Evolutionary conservation across 2,113 vertebrate species (phyloP).

Genomic region (Struthio camelus): DNA sequence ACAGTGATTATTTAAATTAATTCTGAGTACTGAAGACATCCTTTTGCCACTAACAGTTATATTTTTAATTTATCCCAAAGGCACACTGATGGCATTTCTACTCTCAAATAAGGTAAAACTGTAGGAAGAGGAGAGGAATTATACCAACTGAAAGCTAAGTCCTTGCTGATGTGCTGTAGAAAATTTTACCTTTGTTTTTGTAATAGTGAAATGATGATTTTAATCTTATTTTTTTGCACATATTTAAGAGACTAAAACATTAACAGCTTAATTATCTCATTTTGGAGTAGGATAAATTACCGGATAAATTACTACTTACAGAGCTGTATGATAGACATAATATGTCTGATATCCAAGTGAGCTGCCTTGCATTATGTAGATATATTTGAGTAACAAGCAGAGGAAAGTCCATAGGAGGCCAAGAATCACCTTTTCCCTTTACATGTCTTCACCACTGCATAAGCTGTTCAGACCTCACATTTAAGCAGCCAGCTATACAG

Average conservation of each 20-base stretch:
- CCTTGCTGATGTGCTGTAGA: background rate
- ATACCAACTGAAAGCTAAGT: background rate
- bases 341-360: background rate
- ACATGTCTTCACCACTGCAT: background rate
- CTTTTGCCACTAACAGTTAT: background rate
- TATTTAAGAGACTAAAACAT: background rate
- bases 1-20: conserved; percentile 11
- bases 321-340: background rate
- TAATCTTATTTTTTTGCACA: background rate
- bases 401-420: background rate
- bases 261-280: background rate
- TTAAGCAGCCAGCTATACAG: background rate
- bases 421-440: background rate
- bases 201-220: background rate
- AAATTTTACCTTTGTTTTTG: background rate
- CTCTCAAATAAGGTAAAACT: background rate
- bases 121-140: background rate
- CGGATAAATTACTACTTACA: background rate
- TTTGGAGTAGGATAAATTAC: background rate
- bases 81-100: background rate
- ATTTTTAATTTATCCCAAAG: background rate
- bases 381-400: background rate
- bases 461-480: background rate
- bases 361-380: background rate
- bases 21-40: background rate